These are phyloP conservation scores for Calameuta pallipes DNA, from an alignment of 2,888 invertebrate genomes.

Conservation along the genomic window DNA sequence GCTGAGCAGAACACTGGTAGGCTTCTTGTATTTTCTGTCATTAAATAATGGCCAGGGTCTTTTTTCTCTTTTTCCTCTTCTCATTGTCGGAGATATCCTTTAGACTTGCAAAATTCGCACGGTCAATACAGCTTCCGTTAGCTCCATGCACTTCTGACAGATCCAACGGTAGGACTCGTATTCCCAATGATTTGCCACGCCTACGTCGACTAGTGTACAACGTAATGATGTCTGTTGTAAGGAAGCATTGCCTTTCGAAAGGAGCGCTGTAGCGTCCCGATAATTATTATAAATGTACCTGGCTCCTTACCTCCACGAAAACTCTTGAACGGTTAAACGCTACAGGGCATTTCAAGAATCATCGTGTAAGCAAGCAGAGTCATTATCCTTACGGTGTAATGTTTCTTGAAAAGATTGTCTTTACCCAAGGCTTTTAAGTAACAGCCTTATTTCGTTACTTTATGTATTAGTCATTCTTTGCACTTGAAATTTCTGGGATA, in stretches of 20 bases:
- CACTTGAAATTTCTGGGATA: neutral
- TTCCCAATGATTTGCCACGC: neutral
- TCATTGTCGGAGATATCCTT: neutral
- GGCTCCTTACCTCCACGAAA: neutral
- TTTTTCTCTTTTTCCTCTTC: neutral
- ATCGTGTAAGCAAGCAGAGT: neutral
- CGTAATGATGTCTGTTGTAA: neutral
- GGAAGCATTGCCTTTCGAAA: neutral
- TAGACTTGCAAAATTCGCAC: neutral
- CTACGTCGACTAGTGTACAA: neutral
- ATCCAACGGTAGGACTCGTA: neutral
- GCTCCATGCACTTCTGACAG: neutral
- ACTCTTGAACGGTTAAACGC: neutral
- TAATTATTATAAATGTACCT: slow-evolving; percentile 7
- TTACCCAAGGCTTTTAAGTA: neutral
- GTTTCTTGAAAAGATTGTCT: neutral
- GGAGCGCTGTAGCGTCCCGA: neutral
- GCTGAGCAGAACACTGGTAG: neutral
- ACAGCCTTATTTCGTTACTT: neutral
- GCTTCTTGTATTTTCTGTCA: neutral
- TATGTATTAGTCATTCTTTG: too few relatives aligned
- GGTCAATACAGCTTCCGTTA: neutral
- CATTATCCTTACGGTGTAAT: neutral
- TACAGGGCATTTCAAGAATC: neutral
- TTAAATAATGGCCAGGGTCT: neutral